Base-by-base conservation (phyloP, 2,888 invertebrate species). In the Stenichneumon culpator region DNA sequence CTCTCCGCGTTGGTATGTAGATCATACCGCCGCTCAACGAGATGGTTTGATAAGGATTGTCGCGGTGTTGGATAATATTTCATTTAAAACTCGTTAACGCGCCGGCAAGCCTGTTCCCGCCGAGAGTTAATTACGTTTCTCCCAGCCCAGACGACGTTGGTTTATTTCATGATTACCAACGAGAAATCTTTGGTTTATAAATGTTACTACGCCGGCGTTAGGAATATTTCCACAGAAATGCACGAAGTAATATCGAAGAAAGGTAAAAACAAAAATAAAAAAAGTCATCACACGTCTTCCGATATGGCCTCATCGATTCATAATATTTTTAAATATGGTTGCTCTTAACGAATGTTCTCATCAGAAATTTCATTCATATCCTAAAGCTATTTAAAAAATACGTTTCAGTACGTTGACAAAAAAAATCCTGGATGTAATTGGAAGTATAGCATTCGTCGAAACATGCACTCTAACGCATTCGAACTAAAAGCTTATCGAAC, bases 1-100 rank as follows among this genome's bases (percentile, higher is more conserved):
- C 39, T 11, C 14, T 36, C 22, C 22, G 39, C 54, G 39, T 52
- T 36, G 67, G 54, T 67, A 77, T 36, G 52, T 25, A 77, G 52
- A 50, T 54, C 77, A 67, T 22, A 54, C 16, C 36, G 16, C 5
- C 39, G 32, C 52, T 65, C 77, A 67, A 65, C 67, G 77, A 77
- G 77, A 77, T 67, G 77, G 77, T 77, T 77, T 77, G 77, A 77
- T 77, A 77, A 77, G 67, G 77, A 39, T 67, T 25, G 67, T 67
- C 67, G 50, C 77, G 52, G 52, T 77, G 77, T 77, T 77, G 77
- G 77, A 77, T 77, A 67, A 77, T 77, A 77, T 67, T 77, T 77
- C 77, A 77, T 77, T 77, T 77, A 67, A 77, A 77, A 77, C 77
- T 77, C 77, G 67, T 77, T 77, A 77, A 67, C 77, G 77, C 77